phyloP scores from a whole-genome alignment of 2,113 vertebrate genomes.

The Empidonax alnorum region DNA sequence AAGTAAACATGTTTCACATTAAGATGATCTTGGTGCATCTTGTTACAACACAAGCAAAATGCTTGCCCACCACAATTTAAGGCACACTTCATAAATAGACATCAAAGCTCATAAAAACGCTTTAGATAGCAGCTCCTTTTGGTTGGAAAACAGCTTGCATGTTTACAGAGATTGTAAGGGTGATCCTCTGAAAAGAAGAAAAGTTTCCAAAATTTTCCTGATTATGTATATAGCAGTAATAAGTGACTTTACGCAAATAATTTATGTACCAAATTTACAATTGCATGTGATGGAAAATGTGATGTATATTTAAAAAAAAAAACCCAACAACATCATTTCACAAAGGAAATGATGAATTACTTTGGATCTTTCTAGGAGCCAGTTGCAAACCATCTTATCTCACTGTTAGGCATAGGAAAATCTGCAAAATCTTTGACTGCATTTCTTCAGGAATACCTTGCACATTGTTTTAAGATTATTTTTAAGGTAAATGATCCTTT shows the following conservation, averaged over 20 bases:
- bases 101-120: not conserved
- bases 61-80: not conserved
- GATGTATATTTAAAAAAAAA: not conserved
- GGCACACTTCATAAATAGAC: not conserved
- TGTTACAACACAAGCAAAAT: not conserved
- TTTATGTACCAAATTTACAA: not conserved
- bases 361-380: not conserved
- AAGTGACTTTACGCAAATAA: not conserved
- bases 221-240: not conserved
- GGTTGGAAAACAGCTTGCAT: not conserved
- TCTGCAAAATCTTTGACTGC: not conserved
- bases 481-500: not conserved
- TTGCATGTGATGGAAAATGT: not conserved
- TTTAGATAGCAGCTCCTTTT: not conserved
- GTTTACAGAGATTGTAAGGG: not conserved
- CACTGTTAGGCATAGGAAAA: not conserved
- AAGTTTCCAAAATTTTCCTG: not conserved
- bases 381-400: not conserved
- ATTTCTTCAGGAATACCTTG: not conserved
- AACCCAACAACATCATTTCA: not conserved
- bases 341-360: not conserved
- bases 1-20: not conserved
- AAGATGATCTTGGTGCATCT: not conserved
- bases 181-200: not conserved
- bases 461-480: not conserved